A percentile compares a stretch with the other conserved stretches of the same genome.
Conservation (phyloP, 37 sponge, comb jelly and placozoan genomes). For the Ianthella basta region DNA sequence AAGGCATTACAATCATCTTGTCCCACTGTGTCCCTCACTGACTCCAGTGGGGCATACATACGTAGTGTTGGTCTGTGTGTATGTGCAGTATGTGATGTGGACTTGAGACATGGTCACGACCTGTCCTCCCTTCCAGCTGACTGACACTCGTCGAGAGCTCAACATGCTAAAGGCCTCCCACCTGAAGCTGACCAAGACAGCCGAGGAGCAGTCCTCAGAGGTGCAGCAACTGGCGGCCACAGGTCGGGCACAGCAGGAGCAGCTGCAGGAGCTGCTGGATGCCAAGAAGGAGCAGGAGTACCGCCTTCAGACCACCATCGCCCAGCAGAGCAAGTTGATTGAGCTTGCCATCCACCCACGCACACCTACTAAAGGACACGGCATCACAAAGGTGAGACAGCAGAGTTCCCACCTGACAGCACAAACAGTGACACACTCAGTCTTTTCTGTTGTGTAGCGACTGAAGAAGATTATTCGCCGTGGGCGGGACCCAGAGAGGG, state of each 20-base stretch:
- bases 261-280: slow-evolving; percentile 11
- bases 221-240: slow-evolving; percentile 25
- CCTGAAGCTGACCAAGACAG: slow-evolving; percentile 61
- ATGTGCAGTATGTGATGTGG: neutral
- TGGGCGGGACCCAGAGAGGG: neutral
- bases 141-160: slow-evolving; percentile 50
- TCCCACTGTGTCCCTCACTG: no score
- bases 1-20: no score
- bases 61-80: neutral
- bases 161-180: slow-evolving; percentile 66
- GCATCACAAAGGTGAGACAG: neutral
- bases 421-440: slow-evolving; percentile 21
- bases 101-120: neutral
- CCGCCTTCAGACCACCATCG: slow-evolving; percentile 23
- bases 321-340: slow-evolving; percentile 29
- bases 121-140: neutral
- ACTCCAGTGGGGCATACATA: no score
- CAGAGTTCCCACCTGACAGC: slow-evolving; percentile 49
- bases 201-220: slow-evolving; percentile 14
- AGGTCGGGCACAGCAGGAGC: slow-evolving; percentile 42
- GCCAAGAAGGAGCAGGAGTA: slow-evolving; percentile 26
- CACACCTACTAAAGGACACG: neutral
- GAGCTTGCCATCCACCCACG: neutral
- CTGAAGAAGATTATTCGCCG: neutral
- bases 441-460: neutral